phyloP scores from a whole-genome alignment of 1,140 invertebrate genomes.

The Sinonovacula constricta region DNA sequence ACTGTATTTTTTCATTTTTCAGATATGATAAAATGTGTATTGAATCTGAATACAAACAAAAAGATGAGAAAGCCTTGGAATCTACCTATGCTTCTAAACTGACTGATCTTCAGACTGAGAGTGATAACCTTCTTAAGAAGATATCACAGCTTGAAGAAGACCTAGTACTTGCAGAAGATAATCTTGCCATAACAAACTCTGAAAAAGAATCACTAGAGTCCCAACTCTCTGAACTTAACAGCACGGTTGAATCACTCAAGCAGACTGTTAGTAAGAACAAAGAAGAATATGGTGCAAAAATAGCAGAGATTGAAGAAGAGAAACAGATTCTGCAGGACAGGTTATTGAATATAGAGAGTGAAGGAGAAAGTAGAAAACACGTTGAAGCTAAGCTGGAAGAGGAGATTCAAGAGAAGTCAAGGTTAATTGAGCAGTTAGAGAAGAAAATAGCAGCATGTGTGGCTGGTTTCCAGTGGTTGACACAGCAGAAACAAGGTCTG shows the following conservation, averaged over 20 bases:
- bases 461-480: slow-evolving; percentile 36
- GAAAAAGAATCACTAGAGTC: too few relatives aligned
- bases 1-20: not conserved
- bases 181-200: slow-evolving; percentile 21
- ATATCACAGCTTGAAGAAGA: slow-evolving; percentile 31
- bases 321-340: too few relatives aligned
- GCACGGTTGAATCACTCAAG: too few relatives aligned
- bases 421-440: too few relatives aligned
- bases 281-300: too few relatives aligned
- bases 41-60: slow-evolving; percentile 30
- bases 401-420: too few relatives aligned
- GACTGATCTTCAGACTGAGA: slow-evolving; percentile 9
- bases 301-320: too few relatives aligned
- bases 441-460: slow-evolving; percentile 36
- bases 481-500: slow-evolving; percentile 1
- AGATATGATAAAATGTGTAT: slow-evolving; percentile 46
- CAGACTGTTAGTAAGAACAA: too few relatives aligned
- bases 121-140: slow-evolving; percentile 9
- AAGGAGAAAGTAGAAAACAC: too few relatives aligned
- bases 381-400: too few relatives aligned
- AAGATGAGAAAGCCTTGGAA: slow-evolving; percentile 29
- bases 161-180: slow-evolving; percentile 29
- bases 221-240: too few relatives aligned
- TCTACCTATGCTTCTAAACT: slow-evolving; percentile 19
- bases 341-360: too few relatives aligned